These are phyloP conservation scores for Drosophila ustulata DNA, from an alignment of 2,888 invertebrate species.

Conservation along the genomic window DNA sequence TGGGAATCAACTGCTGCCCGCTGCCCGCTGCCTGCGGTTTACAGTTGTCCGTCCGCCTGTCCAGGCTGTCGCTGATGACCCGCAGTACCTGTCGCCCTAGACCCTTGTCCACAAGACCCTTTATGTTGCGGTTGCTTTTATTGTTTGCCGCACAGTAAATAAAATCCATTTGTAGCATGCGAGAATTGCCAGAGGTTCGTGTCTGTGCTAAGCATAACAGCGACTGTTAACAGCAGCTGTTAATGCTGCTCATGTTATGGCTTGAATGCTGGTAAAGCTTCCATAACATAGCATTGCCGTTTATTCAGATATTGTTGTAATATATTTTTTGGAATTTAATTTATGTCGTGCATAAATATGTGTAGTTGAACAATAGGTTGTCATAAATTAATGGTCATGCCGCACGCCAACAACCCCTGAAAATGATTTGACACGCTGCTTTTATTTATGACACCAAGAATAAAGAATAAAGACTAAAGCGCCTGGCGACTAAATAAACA, in stretches of 20 bases:
- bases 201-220: conserved; percentile 41
- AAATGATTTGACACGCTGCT: conserved; percentile 30
- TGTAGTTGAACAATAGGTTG: conserved; percentile 46
- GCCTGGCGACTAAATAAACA: conserved; percentile 54
- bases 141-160: conserved; percentile 46
- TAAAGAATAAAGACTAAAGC: conserved; percentile 21
- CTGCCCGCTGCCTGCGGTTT: conserved; percentile 39
- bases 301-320: not conserved
- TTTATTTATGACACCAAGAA: conserved; percentile 42
- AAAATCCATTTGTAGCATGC: conserved; percentile 45
- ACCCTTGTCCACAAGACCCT: conserved; percentile 11
- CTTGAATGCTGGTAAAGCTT: not conserved
- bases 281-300: not conserved
- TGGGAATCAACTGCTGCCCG: conserved; percentile 27
- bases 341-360: conserved; percentile 34
- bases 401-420: conserved; percentile 52
- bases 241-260: not conserved
- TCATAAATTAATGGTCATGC: conserved; percentile 56
- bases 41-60: conserved; percentile 17
- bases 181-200: conserved; percentile 35
- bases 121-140: conserved; percentile 48
- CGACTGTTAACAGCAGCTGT: not conserved
- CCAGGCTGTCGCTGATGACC: conserved; percentile 17
- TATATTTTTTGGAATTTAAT: not conserved
- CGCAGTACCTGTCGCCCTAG: conserved; percentile 4